These are phyloP conservation scores for Micrastur ruficollis DNA, from an alignment of 2,797 vertebrate genomes.

Conservation along the genomic window DNA sequence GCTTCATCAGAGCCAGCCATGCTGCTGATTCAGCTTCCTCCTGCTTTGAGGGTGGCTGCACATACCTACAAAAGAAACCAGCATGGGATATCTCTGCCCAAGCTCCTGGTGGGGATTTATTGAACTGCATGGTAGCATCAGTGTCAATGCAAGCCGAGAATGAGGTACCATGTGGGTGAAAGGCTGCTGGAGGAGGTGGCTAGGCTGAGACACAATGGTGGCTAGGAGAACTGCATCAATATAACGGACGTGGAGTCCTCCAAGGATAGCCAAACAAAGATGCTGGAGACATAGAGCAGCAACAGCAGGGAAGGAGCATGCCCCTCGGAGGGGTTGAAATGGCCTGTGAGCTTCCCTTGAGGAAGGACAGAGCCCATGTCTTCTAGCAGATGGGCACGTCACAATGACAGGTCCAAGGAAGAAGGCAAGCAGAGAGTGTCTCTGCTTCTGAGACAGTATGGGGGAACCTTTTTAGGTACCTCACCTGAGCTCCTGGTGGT, in stretches of 20 bases:
- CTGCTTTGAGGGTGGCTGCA: not conserved
- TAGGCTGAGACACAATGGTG: not conserved
- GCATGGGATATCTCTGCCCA: not conserved
- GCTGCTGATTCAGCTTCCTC: not conserved
- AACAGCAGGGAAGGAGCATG: not conserved
- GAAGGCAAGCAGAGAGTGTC: not conserved
- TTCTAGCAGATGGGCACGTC: not conserved
- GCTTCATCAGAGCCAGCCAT: not conserved
- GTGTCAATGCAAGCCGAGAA: not conserved
- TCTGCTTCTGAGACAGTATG: not conserved
- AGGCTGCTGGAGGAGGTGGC: not conserved
- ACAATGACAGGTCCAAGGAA: not conserved
- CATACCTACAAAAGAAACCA: not conserved
- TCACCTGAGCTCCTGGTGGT: not conserved
- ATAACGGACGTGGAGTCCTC: not conserved
- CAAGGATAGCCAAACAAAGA: not conserved
- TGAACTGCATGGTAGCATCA: not conserved
- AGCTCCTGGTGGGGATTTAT: not conserved
- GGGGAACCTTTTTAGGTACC: not conserved
- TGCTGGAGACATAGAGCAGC: not conserved
- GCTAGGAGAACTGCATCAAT: not conserved
- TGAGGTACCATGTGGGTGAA: not conserved
- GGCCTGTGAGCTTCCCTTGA: not conserved
- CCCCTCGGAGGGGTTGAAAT: not conserved
- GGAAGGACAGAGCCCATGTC: not conserved